Conservation (phyloP, 1,140 invertebrate genomes). For the Leptopilina boulardi region DNA sequence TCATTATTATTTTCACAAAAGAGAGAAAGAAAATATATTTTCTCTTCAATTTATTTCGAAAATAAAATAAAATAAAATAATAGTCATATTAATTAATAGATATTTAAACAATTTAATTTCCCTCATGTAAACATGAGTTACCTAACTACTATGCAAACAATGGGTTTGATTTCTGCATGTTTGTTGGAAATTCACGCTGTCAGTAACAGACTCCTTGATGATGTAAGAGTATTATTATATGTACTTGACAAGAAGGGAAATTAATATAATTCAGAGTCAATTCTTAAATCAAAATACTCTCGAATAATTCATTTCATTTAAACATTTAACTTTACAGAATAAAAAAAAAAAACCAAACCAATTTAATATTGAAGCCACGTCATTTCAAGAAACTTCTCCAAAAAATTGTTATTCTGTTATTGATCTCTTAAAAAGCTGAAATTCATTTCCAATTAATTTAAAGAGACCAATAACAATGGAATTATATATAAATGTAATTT, state of each 20-base stretch:
- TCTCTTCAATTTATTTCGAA: too few species aligned
- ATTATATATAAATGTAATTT: too few species aligned
- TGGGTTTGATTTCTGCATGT: slow-evolving; percentile 66
- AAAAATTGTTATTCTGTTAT: too few species aligned
- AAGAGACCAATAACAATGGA: too few species aligned
- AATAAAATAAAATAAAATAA: too few species aligned
- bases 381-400: neutral
- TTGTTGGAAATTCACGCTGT: slow-evolving; percentile 70
- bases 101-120: neutral
- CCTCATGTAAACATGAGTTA: slow-evolving; percentile 57
- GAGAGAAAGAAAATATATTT: too few species aligned
- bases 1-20: too few species aligned
- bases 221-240: slow-evolving; percentile 72
- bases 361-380: neutral
- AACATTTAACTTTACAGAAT: neutral
- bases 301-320: neutral
- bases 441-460: too few species aligned
- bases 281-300: neutral
- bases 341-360: neutral
- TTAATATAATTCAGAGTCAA: slow-evolving; percentile 44
- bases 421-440: too few species aligned
- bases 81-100: too few species aligned
- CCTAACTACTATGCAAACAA: slow-evolving; percentile 65
- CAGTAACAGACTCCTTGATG: slow-evolving; percentile 67
- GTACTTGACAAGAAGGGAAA: slow-evolving; percentile 58